Base-by-base conservation (phyloP, 1,140 invertebrate species). In the Philotrypesis tridentata region DNA sequence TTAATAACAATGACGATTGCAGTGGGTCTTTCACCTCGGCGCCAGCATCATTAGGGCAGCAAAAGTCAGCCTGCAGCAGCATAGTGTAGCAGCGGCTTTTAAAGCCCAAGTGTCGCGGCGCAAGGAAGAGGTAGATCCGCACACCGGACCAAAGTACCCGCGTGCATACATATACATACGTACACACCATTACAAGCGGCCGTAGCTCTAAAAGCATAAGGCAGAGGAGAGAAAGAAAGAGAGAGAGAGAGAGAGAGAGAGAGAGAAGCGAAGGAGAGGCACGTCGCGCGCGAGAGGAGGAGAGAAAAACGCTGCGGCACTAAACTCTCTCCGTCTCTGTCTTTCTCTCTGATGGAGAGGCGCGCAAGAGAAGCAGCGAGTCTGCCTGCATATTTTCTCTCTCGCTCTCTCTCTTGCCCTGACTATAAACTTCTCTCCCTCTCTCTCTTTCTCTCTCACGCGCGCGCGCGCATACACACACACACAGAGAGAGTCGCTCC, bases 261-360 rank as follows among this genome's bases (percentile, higher is more conserved):
- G 40, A 72, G 37, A 78, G 55, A 48, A 17, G 65, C 6, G 78
- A 78, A 33, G 29, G 61, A 25, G 71, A 61, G 33, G 73, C 61
- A 81, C 48, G 48, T 55, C 43, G 12, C 48, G 48, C 17, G 71
- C n/a, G n/a, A n/a, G 78, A 79, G 82, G 82, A 67, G 83, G 71
- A 25, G 21, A 65, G 75, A 77, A 55, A 55, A 55, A 55, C 21
- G 48, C 48, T 55, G 48, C 48, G 6, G 48, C 48, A 79, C 82
- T 84, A 84, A 84, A 79, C 67, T 84, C 81, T 84, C 82, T 83
- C 82, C n/a, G n/a, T 73, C 82, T 82, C 82, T 83, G 78, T 43
- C 23, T 31, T 23, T 73, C 79, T 84, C 71, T 83, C 81, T 85
- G n/a, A n/a, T n/a, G n/a, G n/a, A n/a, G n/a, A n/a, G n/a, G n/a